Percentiles rank a stretch among this genome's conserved stretches.
phyloP scores from a whole-genome alignment of 2,888 invertebrate species.

The Bombyx huttoni region DNA sequence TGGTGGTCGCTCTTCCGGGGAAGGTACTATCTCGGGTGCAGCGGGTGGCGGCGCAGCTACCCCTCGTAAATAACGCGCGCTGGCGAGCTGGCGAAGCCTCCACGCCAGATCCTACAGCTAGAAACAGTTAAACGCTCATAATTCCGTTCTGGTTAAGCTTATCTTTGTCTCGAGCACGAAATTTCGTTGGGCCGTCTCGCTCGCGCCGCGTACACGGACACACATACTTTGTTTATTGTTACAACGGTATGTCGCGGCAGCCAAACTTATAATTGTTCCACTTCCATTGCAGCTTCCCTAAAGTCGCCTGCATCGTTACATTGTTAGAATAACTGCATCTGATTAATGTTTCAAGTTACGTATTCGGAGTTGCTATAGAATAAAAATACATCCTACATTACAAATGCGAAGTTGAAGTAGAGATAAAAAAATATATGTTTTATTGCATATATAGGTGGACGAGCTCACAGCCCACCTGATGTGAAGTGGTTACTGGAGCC shows the following conservation, averaged over 20 bases:
- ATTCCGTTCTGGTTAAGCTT: constrained; percentile 73
- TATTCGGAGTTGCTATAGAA: background rate
- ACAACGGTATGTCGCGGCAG: constrained; percentile 54
- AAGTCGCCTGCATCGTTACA: constrained; percentile 36
- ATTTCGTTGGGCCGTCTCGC: constrained; percentile 58
- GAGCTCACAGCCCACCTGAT: too few species aligned
- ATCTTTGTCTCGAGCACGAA: constrained; percentile 71
- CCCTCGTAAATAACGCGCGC: constrained; percentile 71
- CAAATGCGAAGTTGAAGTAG: too few species aligned
- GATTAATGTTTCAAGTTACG: constrained; percentile 53
- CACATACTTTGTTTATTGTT: constrained; percentile 70
- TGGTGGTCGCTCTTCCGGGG: constrained; percentile 62
- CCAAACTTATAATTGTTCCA: constrained; percentile 70
- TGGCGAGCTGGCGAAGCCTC: constrained; percentile 72
- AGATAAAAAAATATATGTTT: too few species aligned
- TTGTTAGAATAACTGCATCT: constrained; percentile 61
- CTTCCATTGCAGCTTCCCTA: constrained; percentile 65
- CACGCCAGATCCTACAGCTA: constrained; percentile 72
- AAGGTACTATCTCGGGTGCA: constrained; percentile 67
- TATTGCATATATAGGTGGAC: too few species aligned
- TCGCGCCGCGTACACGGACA: constrained; percentile 61
- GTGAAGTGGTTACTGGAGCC: too few species aligned
- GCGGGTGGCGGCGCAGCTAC: constrained; percentile 43
- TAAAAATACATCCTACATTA: too few species aligned
- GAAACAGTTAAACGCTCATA: constrained; percentile 74